phyloP scores from a whole-genome alignment of 2,888 invertebrate genomes.

The Siphlonurus alternatus region DNA sequence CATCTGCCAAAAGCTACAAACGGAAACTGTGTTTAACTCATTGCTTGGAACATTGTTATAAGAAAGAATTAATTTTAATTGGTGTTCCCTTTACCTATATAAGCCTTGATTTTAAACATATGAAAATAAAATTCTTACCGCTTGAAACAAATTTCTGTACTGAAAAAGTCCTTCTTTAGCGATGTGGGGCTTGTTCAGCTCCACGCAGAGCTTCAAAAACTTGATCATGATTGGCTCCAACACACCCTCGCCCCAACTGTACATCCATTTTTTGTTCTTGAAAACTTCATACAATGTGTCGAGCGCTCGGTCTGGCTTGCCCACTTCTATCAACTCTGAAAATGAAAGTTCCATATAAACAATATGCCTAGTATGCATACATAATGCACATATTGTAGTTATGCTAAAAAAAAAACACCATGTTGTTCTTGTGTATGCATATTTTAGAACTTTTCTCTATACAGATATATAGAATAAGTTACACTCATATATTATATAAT shows the following conservation, averaged over 20 bases:
- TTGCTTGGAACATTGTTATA: no score
- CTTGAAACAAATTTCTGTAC: conserved; percentile 96
- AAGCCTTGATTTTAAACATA: no score
- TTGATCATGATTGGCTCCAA: conserved; percentile 99
- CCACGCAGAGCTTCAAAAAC: conserved; percentile 94
- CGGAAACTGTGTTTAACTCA: no score
- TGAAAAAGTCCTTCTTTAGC: conserved; percentile 99
- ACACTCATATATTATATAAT: no score
- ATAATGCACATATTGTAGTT: no score
- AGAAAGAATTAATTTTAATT: background rate
- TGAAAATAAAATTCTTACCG: conserved; percentile 32
- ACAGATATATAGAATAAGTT: no score
- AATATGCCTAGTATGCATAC: no score
- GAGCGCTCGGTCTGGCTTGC: conserved; percentile 88
- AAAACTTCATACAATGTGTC: conserved; percentile 98
- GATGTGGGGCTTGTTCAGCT: conserved; percentile 92
- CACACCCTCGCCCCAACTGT: conserved; percentile 89
- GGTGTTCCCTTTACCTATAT: conserved; percentile 18
- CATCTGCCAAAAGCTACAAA: no score
- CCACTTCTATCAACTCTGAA: conserved; percentile 96
- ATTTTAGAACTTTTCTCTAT: no score
- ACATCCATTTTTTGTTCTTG: conserved; percentile 94
- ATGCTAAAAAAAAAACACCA: no score
- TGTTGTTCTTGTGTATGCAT: no score
- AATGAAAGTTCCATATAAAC: conserved; percentile 13